A percentile compares a stretch with the other conserved stretches of the same genome.
Evolutionary conservation across 2,113 vertebrate genomes (phyloP).

Genomic region (Vulpes vulpes): DNA sequence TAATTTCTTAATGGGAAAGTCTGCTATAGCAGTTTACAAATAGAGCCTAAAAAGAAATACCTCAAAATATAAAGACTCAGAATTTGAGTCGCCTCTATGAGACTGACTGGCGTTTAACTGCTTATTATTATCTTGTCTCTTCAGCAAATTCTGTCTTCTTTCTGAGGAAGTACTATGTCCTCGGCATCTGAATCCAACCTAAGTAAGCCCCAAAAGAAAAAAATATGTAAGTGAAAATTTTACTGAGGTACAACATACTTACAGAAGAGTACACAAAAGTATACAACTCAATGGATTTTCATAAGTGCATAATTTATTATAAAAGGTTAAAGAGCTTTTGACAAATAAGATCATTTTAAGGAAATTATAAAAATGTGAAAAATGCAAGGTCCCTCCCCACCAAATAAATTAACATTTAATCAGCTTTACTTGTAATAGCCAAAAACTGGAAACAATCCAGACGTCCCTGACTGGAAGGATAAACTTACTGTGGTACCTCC

Average conservation of each 20-base stretch:
- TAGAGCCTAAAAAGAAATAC: slow-evolving; percentile 82
- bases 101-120: slow-evolving; percentile 81
- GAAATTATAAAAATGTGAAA: background rate
- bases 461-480: background rate
- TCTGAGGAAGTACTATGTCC: slow-evolving; percentile 91
- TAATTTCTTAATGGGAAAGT: slow-evolving; percentile 45
- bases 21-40: slow-evolving; percentile 19
- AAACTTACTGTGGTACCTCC: background rate
- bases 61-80: slow-evolving; percentile 96
- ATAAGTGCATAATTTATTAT: background rate
- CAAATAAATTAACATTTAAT: background rate
- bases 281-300: background rate
- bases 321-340: background rate
- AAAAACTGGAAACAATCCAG: background rate
- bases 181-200: slow-evolving; percentile 88
- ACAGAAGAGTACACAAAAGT: background rate
- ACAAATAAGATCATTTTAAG: background rate
- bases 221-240: slow-evolving; percentile 14
- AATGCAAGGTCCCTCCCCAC: background rate
- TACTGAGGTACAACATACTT: background rate
- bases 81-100: slow-evolving; percentile 87
- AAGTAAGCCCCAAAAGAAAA: slow-evolving; percentile 52
- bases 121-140: slow-evolving; percentile 87
- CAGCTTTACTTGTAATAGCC: background rate
- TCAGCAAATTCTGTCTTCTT: slow-evolving; percentile 88